Percentiles rank a stretch among this genome's conserved stretches.
Conservation (phyloP, 2,888 invertebrate genomes). For the Drosophila melanosoma region DNA sequence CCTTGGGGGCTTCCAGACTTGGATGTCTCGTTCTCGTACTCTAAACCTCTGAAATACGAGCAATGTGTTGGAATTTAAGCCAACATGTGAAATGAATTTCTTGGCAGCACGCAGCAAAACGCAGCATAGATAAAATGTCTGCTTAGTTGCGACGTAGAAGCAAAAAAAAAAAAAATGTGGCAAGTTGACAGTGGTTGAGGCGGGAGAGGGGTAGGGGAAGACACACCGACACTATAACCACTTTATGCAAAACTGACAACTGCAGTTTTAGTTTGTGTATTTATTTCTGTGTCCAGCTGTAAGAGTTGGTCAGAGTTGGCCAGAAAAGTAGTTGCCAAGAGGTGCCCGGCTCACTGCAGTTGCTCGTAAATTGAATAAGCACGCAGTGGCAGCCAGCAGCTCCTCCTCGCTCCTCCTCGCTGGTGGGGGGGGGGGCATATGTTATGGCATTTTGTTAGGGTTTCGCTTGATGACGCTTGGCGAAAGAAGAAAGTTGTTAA, state of each 20-base stretch:
- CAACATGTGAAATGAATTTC: conserved; percentile 54
- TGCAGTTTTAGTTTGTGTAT: conserved; percentile 32
- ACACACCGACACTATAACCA: conserved; percentile 39
- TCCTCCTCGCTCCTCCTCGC: conserved; percentile 1
- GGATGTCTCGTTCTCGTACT: conserved; percentile 1
- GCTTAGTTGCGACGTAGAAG: background rate
- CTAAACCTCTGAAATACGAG: conserved; percentile 45
- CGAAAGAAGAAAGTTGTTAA: conserved; percentile 58
- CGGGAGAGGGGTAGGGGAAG: background rate
- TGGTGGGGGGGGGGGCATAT: conserved; percentile 28
- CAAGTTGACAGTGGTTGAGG: background rate
- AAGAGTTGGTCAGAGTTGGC: background rate
- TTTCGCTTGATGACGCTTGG: conserved; percentile 34
- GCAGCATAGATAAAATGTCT: conserved; percentile 25
- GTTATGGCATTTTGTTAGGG: conserved; percentile 47
- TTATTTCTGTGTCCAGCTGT: conserved; percentile 24
- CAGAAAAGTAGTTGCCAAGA: background rate
- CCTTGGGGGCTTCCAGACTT: background rate
- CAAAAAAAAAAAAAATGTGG: background rate
- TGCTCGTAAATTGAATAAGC: conserved; percentile 68
- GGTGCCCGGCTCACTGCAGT: conserved; percentile 53
- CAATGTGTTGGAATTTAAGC: conserved; percentile 62
- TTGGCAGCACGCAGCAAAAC: conserved; percentile 56
- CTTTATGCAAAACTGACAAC: conserved; percentile 50
- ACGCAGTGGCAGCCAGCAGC: conserved; percentile 22